A percentile compares a stretch with the other conserved stretches of the same genome.
Conservation (phyloP, 2,888 invertebrate species). For the Torymus tubicola region DNA sequence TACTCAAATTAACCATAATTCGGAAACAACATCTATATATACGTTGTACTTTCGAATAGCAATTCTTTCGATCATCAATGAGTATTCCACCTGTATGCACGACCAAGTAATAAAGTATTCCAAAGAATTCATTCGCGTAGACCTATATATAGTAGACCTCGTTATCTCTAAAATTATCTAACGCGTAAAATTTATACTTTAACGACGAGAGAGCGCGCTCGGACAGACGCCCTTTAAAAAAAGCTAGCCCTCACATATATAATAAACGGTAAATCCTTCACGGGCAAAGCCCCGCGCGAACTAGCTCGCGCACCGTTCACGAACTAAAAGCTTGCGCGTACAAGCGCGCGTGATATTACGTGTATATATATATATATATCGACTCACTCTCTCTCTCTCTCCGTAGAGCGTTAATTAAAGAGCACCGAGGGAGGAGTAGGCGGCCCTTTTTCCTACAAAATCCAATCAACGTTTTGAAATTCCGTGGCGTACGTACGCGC, state of each 20-base stretch:
- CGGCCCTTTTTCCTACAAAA: slow-evolving; percentile 42
- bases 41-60: too few relatives aligned
- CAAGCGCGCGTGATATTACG: slow-evolving; percentile 26
- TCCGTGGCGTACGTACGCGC: slow-evolving; percentile 37
- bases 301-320: background rate
- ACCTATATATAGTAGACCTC: too few relatives aligned
- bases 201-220: background rate
- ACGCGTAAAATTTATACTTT: background rate
- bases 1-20: too few relatives aligned
- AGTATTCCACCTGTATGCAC: too few relatives aligned
- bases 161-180: too few relatives aligned
- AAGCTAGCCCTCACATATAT: too few relatives aligned
- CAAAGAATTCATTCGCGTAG: too few relatives aligned
- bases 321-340: too few relatives aligned
- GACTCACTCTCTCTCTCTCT: background rate
- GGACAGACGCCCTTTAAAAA: background rate
- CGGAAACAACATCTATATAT: too few relatives aligned
- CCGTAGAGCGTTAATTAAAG: slow-evolving; percentile 44
- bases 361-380: too few relatives aligned
- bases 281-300: slow-evolving; percentile 14
- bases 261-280: slow-evolving; percentile 41
- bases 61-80: too few relatives aligned
- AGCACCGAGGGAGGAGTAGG: background rate
- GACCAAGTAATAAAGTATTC: too few relatives aligned
- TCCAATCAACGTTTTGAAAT: slow-evolving; percentile 55